Conservation (phyloP, 2,797 vertebrate genomes). For the Anguilla obscura region DNA sequence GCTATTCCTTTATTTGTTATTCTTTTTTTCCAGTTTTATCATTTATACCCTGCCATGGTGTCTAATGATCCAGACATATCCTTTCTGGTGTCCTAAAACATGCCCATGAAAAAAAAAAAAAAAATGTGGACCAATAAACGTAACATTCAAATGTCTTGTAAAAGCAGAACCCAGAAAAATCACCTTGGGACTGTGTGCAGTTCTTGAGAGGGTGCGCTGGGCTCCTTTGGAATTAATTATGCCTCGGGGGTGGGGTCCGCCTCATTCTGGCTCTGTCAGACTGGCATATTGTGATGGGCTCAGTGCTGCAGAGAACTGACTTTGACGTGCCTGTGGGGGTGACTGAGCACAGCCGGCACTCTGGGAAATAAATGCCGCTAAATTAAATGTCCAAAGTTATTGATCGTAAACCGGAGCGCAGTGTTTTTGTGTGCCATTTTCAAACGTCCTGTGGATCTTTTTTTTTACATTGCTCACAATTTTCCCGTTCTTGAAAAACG, state of each 20-base stretch:
- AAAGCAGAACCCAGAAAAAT: background rate
- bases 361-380: constrained; percentile 26
- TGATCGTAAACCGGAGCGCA: constrained; percentile 4
- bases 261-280: constrained; percentile 13
- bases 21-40: background rate
- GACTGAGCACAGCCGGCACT: background rate
- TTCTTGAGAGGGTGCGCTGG: background rate
- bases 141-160: constrained; percentile 18
- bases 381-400: constrained; percentile 25
- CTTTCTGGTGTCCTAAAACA: constrained; percentile 9
- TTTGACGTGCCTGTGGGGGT: constrained; percentile 25
- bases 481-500: background rate
- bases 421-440: constrained; percentile 9
- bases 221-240: constrained; percentile 13
- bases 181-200: constrained; percentile 6
- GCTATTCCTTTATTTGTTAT: background rate
- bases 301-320: constrained; percentile 20
- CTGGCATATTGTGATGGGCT: constrained; percentile 22
- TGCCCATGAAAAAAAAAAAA: constrained; percentile 2
- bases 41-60: background rate
- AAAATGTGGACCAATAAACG: background rate
- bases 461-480: background rate
- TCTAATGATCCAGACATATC: constrained; percentile 3
- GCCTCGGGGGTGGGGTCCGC: background rate
- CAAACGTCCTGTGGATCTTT: constrained; percentile 2